phyloP scores from a whole-genome alignment of 2,113 vertebrate genomes.

The Rhadina sibilatrix region DNA sequence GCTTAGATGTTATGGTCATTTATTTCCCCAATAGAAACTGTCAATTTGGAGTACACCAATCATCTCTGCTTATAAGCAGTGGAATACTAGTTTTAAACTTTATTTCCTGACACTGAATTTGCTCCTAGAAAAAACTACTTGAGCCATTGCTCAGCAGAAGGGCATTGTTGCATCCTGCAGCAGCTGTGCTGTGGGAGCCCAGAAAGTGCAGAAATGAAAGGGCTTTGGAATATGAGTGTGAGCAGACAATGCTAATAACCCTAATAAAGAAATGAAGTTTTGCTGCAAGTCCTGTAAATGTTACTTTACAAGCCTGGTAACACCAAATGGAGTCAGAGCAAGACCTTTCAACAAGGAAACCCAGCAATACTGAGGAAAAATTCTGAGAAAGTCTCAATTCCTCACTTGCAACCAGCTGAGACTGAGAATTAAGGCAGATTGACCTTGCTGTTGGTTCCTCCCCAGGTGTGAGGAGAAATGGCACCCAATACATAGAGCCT shows the following conservation, averaged over 20 bases:
- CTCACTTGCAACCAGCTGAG: not conserved
- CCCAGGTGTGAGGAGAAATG: not conserved
- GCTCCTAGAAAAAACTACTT: not conserved
- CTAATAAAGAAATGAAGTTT: not conserved
- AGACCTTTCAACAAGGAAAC: not conserved
- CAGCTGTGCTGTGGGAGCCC: not conserved
- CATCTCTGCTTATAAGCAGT: not conserved
- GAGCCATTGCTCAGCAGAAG: not conserved
- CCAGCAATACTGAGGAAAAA: not conserved
- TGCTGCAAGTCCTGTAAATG: not conserved
- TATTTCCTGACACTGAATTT: not conserved
- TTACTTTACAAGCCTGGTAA: not conserved
- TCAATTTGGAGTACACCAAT: not conserved
- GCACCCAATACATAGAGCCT: not conserved
- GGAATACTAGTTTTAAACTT: not conserved
- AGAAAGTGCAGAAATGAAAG: not conserved
- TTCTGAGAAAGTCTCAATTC: not conserved
- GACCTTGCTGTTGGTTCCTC: not conserved
- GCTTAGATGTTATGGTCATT: accelerated
- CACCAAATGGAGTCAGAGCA: not conserved
- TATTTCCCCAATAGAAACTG: not conserved
- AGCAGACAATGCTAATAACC: not conserved
- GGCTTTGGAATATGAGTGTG: not conserved
- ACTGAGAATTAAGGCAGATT: not conserved
- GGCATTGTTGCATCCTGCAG: not conserved